These are phyloP conservation scores for roundworm (Caenorhabditis elegans) DNA, from an alignment of 1,140 invertebrate genomes.

Conservation along the genomic window WBcel235 BX284606.5:1248501-1249000, in stretches of 20 bases:
- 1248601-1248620: background rate
- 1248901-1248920: too few species aligned
- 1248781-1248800: background rate
- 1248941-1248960: too few species aligned
- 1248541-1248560: background rate
- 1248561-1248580: background rate
- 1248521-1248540: slow-evolving; percentile 20
- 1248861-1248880: slow-evolving; percentile 29
- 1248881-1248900: too few species aligned
- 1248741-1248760: background rate
- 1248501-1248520: slow-evolving; percentile 8
- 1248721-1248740: slow-evolving; percentile 25
- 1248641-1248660: slow-evolving; percentile 14
- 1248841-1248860: background rate
- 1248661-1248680: slow-evolving; percentile 37
- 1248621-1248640: slow-evolving; percentile 34
- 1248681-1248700: background rate
- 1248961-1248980: too few species aligned
- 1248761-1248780: background rate
- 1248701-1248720: too few species aligned
- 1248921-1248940: too few species aligned
- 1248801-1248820: background rate
- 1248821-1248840: background rate
- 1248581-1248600: background rate
- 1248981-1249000: too few species aligned